Evolutionary conservation across 2,797 vertebrate species (phyloP).

Genomic region (Distichodus sexfasciatus): DNA sequence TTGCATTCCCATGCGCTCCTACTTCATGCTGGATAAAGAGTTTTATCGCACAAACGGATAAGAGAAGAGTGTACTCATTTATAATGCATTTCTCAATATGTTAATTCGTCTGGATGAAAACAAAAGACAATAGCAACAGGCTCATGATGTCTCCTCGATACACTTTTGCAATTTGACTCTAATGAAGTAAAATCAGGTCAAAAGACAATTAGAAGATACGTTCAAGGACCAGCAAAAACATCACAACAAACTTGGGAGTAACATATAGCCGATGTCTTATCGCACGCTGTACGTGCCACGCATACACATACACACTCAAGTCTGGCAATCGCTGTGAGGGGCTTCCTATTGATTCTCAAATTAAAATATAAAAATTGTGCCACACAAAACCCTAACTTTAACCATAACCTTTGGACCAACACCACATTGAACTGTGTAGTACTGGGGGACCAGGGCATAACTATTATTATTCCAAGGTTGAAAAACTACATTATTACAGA

Average conservation of each 20-base stretch:
- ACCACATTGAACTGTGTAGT: no score
- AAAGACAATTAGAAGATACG: neutral
- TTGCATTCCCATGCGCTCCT: constrained; percentile 13
- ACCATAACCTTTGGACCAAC: no score
- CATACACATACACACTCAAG: neutral
- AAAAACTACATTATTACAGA: no score
- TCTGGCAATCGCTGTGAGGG: no score
- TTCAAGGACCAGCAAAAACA: neutral
- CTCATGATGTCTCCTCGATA: constrained; percentile 18
- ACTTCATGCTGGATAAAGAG: constrained; percentile 23
- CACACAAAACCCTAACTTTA: no score
- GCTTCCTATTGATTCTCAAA: no score
- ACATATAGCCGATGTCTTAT: neutral
- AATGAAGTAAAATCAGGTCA: constrained; percentile 10
- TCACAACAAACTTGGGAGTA: neutral
- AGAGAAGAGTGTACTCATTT: constrained; percentile 31
- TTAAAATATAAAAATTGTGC: no score
- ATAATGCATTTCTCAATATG: constrained; percentile 40
- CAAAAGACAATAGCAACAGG: constrained; percentile 33
- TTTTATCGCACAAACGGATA: constrained; percentile 27
- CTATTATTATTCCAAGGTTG: no score
- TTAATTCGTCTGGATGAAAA: constrained; percentile 37
- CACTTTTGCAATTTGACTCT: no score
- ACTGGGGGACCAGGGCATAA: no score
- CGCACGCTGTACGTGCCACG: neutral